Base-by-base conservation (phyloP, 2,797 vertebrate genomes). In the Chelmon rostratus region DNA sequence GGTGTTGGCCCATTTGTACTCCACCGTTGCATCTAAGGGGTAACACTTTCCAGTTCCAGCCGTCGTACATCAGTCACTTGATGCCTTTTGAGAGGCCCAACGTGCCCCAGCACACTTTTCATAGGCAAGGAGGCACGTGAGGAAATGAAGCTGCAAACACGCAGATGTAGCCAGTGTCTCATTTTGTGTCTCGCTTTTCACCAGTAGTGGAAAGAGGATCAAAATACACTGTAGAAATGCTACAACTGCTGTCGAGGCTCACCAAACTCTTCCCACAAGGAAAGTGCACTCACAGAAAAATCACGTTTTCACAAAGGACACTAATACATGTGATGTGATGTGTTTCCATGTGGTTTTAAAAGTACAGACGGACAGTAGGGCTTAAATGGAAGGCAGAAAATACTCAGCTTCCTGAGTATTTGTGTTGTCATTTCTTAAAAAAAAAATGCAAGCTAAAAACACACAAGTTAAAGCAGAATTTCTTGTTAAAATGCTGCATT, bases 21-120 rank as follows among this genome's bases (percentile, higher is more conserved):
- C 88, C 81, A 89, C 84, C 73, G 84, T 86, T 79, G 68, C 79
- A 85, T 90, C 79, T 76, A 8, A 68, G 78, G 87, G 82, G 85
- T 88, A 91, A 82, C 80, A 79, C 87, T 86, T 91, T 89, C 81
- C 84, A 87, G 73, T 85, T 83, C 85, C 74, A 86, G 58, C 72
- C 58, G 68, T 88, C 67, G 76, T 78, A 64, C 76, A 84, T 81
- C 81, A 83, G 89, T 85, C 85, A 91, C 63, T 77, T 12, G 70
- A 91, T 88, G 86, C 49, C 33, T 72, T 81, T 28, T 63, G 63
- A 83, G 79, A 76, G 76, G 63, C 68, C 50, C 33, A 46, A n/a
- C 2, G 11, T 28, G 58, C 47, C 52, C 56, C 47, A 15, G 59
- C 23, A 58, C 74, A 56, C 75, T 63, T 75, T 73, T 73, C 49